A percentile compares a stretch with the other conserved stretches of the same genome.
These are phyloP conservation scores for Coleophora deauratella DNA, from an alignment of 2,888 invertebrate genomes.

Conservation along the genomic window DNA sequence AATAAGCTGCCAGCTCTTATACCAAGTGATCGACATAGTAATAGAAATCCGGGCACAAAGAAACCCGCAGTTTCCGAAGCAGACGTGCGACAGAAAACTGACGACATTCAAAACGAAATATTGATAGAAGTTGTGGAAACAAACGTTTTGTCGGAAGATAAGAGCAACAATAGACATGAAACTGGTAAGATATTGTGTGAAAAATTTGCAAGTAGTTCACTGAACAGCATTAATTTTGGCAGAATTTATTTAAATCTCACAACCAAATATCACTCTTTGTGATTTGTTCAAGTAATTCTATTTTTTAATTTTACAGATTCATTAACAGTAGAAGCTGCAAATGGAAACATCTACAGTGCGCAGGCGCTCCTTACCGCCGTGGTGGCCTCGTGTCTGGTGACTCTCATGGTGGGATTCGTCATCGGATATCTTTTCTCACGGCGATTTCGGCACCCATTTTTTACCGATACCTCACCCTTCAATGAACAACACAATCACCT, in stretches of 20 bases:
- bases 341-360: slow-evolving; percentile 83
- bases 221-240: too few species aligned
- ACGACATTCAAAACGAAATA: slow-evolving; percentile 78
- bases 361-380: slow-evolving; percentile 87
- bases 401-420: slow-evolving; percentile 87
- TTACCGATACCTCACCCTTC: slow-evolving; percentile 82
- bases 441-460: slow-evolving; percentile 81
- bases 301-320: slow-evolving; percentile 39
- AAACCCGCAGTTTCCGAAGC: slow-evolving; percentile 59
- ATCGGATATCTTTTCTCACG: slow-evolving; percentile 89
- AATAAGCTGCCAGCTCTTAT: slow-evolving; percentile 62
- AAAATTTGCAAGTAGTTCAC: too few species aligned
- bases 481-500: slow-evolving; percentile 86
- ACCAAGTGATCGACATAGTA: slow-evolving; percentile 53
- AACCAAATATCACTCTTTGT: too few species aligned
- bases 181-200: slow-evolving; percentile 39
- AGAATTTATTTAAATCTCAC: too few species aligned
- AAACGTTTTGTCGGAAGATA: slow-evolving; percentile 74
- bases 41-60: slow-evolving; percentile 60
- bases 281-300: too few species aligned
- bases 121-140: slow-evolving; percentile 78
- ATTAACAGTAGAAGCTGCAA: slow-evolving; percentile 70
- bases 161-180: slow-evolving; percentile 62
- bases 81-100: slow-evolving; percentile 67
- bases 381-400: slow-evolving; percentile 85